Percentiles rank a stretch among this genome's conserved stretches.
Evolutionary conservation across 2,113 vertebrate species (phyloP).

Genomic region (Ornithorhynchus anatinus): DNA sequence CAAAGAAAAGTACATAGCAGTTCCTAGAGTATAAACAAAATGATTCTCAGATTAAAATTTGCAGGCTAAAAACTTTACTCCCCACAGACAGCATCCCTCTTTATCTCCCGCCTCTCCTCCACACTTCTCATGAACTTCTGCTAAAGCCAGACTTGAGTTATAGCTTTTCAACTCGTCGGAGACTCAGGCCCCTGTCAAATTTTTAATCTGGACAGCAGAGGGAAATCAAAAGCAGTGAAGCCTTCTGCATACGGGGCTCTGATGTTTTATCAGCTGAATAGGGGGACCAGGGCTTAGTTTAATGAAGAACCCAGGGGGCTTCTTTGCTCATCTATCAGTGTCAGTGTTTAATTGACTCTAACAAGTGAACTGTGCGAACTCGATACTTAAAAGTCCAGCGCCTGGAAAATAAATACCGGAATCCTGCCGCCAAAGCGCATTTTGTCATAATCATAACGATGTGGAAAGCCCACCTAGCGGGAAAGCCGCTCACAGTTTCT

Average conservation of each 20-base stretch:
- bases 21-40: conserved; percentile 53
- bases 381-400: neutral
- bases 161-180: neutral
- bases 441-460: conserved; percentile 15
- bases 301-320: neutral
- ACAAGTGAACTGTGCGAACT: rapidly evolving
- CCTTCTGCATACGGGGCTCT: neutral
- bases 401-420: neutral
- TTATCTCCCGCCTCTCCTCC: neutral
- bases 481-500: conserved; percentile 17
- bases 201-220: neutral
- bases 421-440: neutral
- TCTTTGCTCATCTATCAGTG: neutral
- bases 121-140: neutral
- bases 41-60: conserved; percentile 37
- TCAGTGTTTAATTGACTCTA: conserved; percentile 5
- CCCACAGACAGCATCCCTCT: conserved; percentile 30
- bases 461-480: neutral
- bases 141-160: neutral
- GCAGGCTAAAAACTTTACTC: conserved; percentile 31
- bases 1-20: conserved; percentile 45
- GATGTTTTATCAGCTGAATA: neutral
- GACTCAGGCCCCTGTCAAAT: neutral
- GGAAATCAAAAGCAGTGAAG: too few relatives aligned
- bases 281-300: neutral